phyloP scores from a whole-genome alignment of 2,113 vertebrate species.

The Oncorhynchus clarkii region DNA sequence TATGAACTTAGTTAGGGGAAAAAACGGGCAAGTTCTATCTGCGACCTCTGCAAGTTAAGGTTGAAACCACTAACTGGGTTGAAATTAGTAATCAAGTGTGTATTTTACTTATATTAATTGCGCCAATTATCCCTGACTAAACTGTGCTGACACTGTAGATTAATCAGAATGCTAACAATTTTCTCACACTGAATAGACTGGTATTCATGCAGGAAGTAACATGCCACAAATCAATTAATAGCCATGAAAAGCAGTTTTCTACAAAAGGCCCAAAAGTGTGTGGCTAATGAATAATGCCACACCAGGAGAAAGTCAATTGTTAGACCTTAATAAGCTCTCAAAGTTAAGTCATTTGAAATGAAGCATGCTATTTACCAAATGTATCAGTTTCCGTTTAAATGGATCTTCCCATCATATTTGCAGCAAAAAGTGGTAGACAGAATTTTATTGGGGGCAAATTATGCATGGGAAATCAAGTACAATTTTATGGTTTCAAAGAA shows the following conservation, averaged over 20 bases:
- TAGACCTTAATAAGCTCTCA: constrained; percentile 4
- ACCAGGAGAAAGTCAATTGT: not conserved
- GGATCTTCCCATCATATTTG: not conserved
- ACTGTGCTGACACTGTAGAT: no score
- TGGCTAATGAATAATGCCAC: not conserved
- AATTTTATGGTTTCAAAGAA: not conserved
- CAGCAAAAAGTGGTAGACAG: not conserved
- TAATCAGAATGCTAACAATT: no score
- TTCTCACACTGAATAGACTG: no score
- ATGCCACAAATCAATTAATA: constrained; percentile 22
- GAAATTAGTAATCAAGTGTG: not conserved
- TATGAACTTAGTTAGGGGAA: not conserved
- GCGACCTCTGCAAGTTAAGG: not conserved
- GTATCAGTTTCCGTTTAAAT: not conserved
- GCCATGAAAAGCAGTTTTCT: constrained; percentile 17
- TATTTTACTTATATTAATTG: not conserved
- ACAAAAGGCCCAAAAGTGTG: not conserved
- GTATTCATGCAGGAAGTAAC: no score
- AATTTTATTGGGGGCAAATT: not conserved
- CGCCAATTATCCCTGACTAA: no score
- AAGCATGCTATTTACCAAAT: not conserved
- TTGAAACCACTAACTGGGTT: not conserved
- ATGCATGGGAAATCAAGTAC: not conserved
- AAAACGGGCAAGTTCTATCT: not conserved
- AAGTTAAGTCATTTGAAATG: constrained; percentile 4